Conservation (phyloP, 2,113 vertebrate species). For the Athene noctua region DNA sequence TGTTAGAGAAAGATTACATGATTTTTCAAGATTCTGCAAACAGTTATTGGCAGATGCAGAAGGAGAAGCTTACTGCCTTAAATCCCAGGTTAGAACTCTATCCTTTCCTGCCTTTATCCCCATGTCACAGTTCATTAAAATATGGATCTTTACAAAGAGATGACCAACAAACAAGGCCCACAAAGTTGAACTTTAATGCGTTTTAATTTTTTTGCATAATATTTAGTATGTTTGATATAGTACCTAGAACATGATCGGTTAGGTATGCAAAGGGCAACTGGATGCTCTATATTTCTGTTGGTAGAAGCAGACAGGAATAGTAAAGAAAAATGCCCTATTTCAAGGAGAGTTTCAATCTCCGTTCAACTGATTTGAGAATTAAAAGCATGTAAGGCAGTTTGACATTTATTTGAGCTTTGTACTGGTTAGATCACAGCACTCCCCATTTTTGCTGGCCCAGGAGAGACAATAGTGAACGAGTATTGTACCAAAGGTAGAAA, state of each 20-base stretch:
- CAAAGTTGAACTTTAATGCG: not conserved
- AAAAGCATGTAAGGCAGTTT: not conserved
- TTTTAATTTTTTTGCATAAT: not conserved
- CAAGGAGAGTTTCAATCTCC: not conserved
- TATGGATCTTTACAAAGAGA: not conserved
- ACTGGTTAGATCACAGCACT: not conserved
- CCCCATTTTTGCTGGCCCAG: not conserved
- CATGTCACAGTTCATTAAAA: not conserved
- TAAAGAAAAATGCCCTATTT: not conserved
- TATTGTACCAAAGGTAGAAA: not conserved
- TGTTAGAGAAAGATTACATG: not conserved
- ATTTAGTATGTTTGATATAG: not conserved
- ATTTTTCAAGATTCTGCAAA: slow-evolving; percentile 24
- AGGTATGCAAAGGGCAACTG: not conserved
- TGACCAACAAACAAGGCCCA: not conserved
- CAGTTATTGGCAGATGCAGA: not conserved
- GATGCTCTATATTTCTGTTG: not conserved
- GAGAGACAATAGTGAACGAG: not conserved
- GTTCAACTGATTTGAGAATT: not conserved
- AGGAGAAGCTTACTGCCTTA: not conserved
- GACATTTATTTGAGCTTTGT: not conserved
- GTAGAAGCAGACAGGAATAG: not conserved
- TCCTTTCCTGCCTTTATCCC: not conserved
- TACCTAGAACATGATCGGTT: not conserved
- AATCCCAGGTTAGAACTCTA: not conserved